A percentile compares a stretch with the other conserved stretches of the same genome.
These are phyloP conservation scores for Cliona cf. orientalis DNA, from an alignment of 37 sponge, comb jelly and placozoan genomes.

Conservation along the genomic window DNA sequence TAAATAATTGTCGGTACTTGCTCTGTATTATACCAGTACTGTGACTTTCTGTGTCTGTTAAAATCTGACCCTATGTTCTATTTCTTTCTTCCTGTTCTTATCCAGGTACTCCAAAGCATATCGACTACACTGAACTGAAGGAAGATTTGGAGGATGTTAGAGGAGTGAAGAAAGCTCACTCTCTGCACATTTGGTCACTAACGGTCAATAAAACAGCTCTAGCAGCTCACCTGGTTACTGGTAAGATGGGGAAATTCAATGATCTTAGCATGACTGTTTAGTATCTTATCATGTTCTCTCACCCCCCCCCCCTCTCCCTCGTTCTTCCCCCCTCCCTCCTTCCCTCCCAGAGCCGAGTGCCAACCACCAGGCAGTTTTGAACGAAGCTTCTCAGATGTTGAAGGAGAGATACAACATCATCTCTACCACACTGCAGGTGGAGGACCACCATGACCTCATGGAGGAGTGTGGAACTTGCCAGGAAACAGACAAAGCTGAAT, in stretches of 20 bases:
- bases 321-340: background rate
- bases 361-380: conserved; percentile 36
- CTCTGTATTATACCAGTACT: too few relatives aligned
- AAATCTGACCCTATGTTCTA: too few relatives aligned
- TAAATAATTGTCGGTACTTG: too few relatives aligned
- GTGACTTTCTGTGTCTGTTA: too few relatives aligned
- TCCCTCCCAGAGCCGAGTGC: conserved; percentile 29
- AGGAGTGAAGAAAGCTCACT: conserved; percentile 64
- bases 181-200: conserved; percentile 71
- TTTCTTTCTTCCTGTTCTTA: too few relatives aligned
- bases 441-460: conserved; percentile 51
- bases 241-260: background rate
- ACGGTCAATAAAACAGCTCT: conserved; percentile 58
- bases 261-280: background rate
- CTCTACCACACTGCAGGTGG: conserved; percentile 75
- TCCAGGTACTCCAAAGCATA: conserved; percentile 44
- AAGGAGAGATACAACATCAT: conserved; percentile 53
- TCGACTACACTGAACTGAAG: conserved; percentile 50
- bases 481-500: conserved; percentile 8
- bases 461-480: conserved; percentile 63
- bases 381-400: conserved; percentile 41
- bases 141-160: conserved; percentile 4
- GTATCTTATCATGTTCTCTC: background rate
- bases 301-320: background rate
- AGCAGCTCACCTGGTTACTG: conserved; percentile 54